Evolutionary conservation across 2,113 vertebrate genomes (phyloP), one percentile per base, ranked within the genome.

Genomic region (Phasianus colchicus): DNA sequence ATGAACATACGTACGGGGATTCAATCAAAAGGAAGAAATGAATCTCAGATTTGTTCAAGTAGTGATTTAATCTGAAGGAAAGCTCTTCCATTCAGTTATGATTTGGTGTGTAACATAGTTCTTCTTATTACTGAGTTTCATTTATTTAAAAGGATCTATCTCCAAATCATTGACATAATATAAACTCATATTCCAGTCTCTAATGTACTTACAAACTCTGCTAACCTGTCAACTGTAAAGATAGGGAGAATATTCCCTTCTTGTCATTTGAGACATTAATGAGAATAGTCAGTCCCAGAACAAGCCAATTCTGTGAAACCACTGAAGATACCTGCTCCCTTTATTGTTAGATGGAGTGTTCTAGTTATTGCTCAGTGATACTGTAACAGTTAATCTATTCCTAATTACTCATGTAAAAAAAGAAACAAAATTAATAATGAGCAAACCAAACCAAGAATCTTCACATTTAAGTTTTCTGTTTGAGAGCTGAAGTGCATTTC

Each of bases 241-340:
- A 6, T 12, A 66, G 5, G 27, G 34, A 72, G 36, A 83, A 55
- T 60, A 42, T 10, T 34, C 6, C 34, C 11, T 54, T 67, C 36
- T 54, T 69, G 3, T 60, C 11, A 18, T 30, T 30, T 74, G 29
- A 66, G 16, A 24, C 47, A 6, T 30, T 90, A 70, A 50, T 50
- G 45, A 70, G n/a, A 69, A 48, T 8, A 21, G 12, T 58, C 36
- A 75, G 5, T 18, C 14, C 47, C 8, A 67, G 45, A 32, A 18
- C 30, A 55, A 88, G 19, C 11, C 78, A 25, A 29, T 4, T 61
- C 47, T 57, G 22, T 30, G 34, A 75, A 75, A 19, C 16, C 6
- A 40, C 9, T 2, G 3, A 27, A 82, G 29, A 21, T 16, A 16
- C 4, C 8, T 2, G 17, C 2, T 60, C 2, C 4, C 13, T 83